Conservation (phyloP, 1,140 invertebrate species). For the Drosophila grimshawi region DNA sequence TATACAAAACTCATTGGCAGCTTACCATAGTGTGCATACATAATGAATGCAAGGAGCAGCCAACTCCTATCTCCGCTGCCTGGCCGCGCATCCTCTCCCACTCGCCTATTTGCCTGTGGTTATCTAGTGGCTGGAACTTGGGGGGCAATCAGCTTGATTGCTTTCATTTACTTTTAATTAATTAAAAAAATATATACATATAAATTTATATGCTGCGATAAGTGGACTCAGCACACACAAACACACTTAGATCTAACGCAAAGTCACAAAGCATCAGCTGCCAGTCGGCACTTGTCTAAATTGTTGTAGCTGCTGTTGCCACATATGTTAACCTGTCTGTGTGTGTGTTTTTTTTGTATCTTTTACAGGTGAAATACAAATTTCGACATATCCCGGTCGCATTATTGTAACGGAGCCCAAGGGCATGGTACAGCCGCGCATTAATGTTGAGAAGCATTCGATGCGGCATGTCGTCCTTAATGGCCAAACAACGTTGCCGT, state of each 20-base stretch:
- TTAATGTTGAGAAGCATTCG: slow-evolving; percentile 89
- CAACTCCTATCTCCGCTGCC: too few relatives aligned
- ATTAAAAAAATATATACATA: slow-evolving; percentile 55
- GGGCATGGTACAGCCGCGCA: slow-evolving; percentile 88
- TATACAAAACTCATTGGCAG: too few relatives aligned
- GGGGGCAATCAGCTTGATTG: slow-evolving; percentile 72
- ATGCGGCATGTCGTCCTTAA: slow-evolving; percentile 88
- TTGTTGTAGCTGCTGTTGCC: slow-evolving; percentile 42
- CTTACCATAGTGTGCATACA: too few relatives aligned
- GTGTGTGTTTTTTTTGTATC: slow-evolving; percentile 1
- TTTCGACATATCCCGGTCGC: slow-evolving; percentile 87
- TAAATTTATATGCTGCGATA: slow-evolving; percentile 13
- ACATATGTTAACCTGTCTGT: slow-evolving; percentile 42
- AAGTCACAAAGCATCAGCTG: slow-evolving; percentile 15
- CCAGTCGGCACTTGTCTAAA: slow-evolving; percentile 22
- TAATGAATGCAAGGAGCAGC: too few relatives aligned
- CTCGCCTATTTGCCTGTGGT: too few relatives aligned
- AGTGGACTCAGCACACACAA: background rate
- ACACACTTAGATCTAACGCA: slow-evolving; percentile 16
- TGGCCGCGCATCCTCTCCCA: too few relatives aligned
- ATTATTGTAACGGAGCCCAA: slow-evolving; percentile 90
- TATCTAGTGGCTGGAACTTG: background rate
- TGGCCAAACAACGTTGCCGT: slow-evolving; percentile 89
- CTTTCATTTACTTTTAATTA: slow-evolving; percentile 81
- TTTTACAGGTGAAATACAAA: slow-evolving; percentile 86